Evolutionary conservation across 2,888 invertebrate genomes (phyloP).

Genomic region (Prenolepis imparis): DNA sequence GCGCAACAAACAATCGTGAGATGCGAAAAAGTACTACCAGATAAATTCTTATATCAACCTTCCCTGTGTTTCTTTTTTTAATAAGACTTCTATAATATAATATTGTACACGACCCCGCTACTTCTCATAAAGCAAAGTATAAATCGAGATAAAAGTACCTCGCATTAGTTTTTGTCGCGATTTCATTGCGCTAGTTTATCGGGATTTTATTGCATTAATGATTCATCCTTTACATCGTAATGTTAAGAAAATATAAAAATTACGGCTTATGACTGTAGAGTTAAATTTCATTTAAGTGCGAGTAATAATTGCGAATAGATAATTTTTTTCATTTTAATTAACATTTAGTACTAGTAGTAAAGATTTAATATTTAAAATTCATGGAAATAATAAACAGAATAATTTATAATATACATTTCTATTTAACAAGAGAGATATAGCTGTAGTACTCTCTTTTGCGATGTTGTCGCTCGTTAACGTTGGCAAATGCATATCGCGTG

Average conservation of each 20-base stretch:
- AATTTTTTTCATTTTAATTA: not conserved
- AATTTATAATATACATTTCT: not conserved
- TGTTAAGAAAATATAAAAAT: conserved; percentile 1
- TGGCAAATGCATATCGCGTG: not conserved
- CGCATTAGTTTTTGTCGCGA: not conserved
- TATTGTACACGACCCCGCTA: not conserved
- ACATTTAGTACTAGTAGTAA: not conserved
- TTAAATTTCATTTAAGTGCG: not conserved
- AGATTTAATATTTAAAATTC: not conserved
- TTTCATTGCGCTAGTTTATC: conserved; percentile 5
- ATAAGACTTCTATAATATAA: conserved; percentile 1
- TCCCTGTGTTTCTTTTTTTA: not conserved
- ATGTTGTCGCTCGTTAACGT: not conserved
- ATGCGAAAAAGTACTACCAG: not conserved
- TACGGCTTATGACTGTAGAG: not conserved
- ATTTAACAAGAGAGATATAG: not conserved
- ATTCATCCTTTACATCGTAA: conserved; percentile 5
- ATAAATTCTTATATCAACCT: conserved; percentile 16
- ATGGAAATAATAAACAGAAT: not conserved
- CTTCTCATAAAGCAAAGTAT: not conserved
- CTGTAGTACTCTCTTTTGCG: not conserved
- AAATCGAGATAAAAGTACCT: conserved; percentile 21
- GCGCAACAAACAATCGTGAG: conserved; percentile 10
- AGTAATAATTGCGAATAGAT: not conserved
- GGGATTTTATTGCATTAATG: conserved; percentile 25